Percentiles rank a stretch among this genome's conserved stretches.
phyloP scores from a whole-genome alignment of 2,797 vertebrate genomes.

The Melanotaenia boesemani region DNA sequence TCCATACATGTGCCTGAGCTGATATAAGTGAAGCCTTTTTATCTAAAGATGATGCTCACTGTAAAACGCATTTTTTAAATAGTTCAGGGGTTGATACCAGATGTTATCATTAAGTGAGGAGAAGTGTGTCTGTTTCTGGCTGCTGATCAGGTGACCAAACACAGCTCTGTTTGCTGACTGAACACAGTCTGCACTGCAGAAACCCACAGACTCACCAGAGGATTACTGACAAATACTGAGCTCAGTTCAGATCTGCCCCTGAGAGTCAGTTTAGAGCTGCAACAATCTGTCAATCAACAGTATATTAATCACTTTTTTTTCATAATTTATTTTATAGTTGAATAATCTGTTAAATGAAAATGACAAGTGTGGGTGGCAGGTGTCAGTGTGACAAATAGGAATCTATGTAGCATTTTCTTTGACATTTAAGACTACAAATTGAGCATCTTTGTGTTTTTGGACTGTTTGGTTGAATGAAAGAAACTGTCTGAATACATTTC shows the following conservation, averaged over 20 bases:
- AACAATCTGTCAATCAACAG: background rate
- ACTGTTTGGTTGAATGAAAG: background rate
- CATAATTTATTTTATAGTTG: background rate
- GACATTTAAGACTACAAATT: background rate
- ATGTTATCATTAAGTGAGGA: background rate
- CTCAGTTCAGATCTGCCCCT: background rate
- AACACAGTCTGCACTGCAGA: slow-evolving; percentile 6
- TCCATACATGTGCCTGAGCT: background rate
- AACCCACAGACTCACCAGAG: background rate
- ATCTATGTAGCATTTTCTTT: background rate
- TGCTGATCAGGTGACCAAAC: slow-evolving; percentile 5
- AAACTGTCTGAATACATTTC: background rate
- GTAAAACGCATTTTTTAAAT: background rate
- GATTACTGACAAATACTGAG: slow-evolving; percentile 2
- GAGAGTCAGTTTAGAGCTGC: background rate
- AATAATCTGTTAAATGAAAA: slow-evolving; percentile 3
- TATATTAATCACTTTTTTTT: background rate
- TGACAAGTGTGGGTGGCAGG: background rate
- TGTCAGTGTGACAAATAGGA: background rate
- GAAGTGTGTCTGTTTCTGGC: background rate
- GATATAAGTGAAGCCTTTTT: background rate
- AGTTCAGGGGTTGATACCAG: background rate
- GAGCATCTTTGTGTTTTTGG: background rate
- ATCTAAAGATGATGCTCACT: background rate
- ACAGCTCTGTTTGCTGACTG: slow-evolving; percentile 17